A percentile compares a stretch with the other conserved stretches of the same genome.
Conservation (phyloP, 2,888 invertebrate genomes). For the Hololepta plana region DNA sequence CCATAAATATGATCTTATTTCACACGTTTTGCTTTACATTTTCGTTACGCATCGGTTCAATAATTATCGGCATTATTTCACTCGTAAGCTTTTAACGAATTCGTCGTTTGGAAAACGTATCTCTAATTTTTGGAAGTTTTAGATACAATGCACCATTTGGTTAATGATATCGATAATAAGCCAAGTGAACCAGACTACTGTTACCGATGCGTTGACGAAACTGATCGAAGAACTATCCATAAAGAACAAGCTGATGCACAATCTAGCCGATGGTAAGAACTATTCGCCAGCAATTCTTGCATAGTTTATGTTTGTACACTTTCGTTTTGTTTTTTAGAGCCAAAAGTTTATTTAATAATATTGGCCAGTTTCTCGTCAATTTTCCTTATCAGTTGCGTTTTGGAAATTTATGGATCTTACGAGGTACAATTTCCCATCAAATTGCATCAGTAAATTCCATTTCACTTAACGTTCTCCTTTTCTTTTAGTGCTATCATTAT, state of each 20-base stretch:
- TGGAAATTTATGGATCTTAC: slow-evolving; percentile 1
- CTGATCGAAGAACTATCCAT: slow-evolving; percentile 2
- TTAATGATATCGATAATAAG: slow-evolving; percentile 7
- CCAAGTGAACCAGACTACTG: slow-evolving; percentile 4
- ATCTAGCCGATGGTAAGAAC: slow-evolving; percentile 2
- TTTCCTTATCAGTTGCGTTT: neutral
- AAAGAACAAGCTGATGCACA: slow-evolving; percentile 1
- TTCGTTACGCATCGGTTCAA: no score
- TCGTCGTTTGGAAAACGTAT: no score
- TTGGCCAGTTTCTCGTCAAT: slow-evolving; percentile 1
- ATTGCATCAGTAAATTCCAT: neutral
- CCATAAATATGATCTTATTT: no score
- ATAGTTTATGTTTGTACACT: neutral
- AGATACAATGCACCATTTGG: slow-evolving; percentile 7
- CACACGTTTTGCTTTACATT: no score
- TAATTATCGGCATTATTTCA: no score
- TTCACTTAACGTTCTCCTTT: neutral
- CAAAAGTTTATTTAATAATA: slow-evolving; percentile 1
- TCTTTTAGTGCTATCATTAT: slow-evolving; percentile 5
- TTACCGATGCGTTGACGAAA: slow-evolving; percentile 3
- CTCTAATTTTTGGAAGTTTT: no score
- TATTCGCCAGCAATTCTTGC: neutral
- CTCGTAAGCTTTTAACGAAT: no score
- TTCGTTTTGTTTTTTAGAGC: slow-evolving; percentile 2
- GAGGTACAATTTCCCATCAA: slow-evolving; percentile 1